phyloP scores from a whole-genome alignment of 2,888 invertebrate species.

The Cryptocheilus praepositus region DNA sequence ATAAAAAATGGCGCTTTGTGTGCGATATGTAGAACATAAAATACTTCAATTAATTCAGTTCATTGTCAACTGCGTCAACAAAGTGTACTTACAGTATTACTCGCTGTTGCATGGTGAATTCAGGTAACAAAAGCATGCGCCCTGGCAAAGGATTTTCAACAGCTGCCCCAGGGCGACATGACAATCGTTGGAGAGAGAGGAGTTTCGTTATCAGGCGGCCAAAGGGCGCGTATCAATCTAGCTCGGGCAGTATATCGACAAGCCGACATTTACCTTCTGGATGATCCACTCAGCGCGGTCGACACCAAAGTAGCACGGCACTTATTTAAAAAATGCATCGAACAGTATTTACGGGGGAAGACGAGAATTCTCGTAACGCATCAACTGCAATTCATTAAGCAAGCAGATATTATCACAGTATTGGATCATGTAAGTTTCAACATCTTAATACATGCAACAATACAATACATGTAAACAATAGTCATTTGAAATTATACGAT shows the following conservation, averaged over 20 bases:
- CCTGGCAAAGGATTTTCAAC: slow-evolving; percentile 82
- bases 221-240: slow-evolving; percentile 87
- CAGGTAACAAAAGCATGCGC: slow-evolving; percentile 82
- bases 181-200: slow-evolving; percentile 90
- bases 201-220: slow-evolving; percentile 88
- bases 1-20: no score
- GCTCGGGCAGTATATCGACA: slow-evolving; percentile 86
- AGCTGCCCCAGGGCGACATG: slow-evolving; percentile 85
- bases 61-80: no score
- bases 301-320: slow-evolving; percentile 86
- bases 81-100: no score
- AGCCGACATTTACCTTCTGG: slow-evolving; percentile 87
- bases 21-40: no score
- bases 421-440: slow-evolving; percentile 68
- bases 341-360: slow-evolving; percentile 77
- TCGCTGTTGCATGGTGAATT: no score
- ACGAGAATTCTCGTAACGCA: slow-evolving; percentile 82
- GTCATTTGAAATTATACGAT: no score
- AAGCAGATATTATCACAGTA: slow-evolving; percentile 73
- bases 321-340: slow-evolving; percentile 85
- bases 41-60: no score
- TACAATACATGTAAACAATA: no score
- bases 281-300: slow-evolving; percentile 90
- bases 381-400: slow-evolving; percentile 82
- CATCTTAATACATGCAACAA: no score